A percentile compares a stretch with the other conserved stretches of the same genome.
Evolutionary conservation across 2,113 vertebrate species (phyloP).

Genomic region (Perca fluviatilis): DNA sequence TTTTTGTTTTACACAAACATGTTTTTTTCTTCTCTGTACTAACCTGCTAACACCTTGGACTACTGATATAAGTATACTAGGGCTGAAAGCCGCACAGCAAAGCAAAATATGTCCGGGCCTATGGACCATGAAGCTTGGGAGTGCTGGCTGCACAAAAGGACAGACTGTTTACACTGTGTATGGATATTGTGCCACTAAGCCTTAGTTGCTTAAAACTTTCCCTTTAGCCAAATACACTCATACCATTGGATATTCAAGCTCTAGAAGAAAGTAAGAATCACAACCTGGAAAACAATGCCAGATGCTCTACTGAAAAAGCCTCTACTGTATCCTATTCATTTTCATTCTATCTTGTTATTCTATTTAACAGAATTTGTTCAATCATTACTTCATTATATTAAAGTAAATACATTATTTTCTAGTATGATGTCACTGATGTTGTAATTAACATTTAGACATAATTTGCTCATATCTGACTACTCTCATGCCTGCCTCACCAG

Average conservation of each 20-base stretch:
- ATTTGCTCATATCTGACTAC: conserved; percentile 32
- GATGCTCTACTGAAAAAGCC: not conserved
- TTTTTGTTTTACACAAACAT: not conserved
- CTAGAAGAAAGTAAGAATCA: not conserved
- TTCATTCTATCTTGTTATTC: not conserved
- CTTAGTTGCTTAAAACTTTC: conserved; percentile 9
- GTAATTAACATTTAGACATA: not conserved
- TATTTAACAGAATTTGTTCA: not conserved
- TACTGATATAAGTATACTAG: not conserved
- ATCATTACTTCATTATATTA: not conserved
- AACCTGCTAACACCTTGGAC: not conserved
- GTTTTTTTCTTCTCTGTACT: not conserved
- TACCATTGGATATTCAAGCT: not conserved
- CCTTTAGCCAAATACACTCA: conserved; percentile 17
- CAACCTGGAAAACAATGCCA: conserved; percentile 22
- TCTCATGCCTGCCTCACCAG: conserved; percentile 40
- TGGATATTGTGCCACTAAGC: not conserved
- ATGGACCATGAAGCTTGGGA: not conserved
- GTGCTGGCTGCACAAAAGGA: conserved; percentile 10
- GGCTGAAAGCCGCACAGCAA: not conserved
- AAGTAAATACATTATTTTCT: not conserved
- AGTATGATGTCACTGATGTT: not conserved
- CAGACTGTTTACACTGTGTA: conserved; percentile 11
- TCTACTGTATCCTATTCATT: not conserved
- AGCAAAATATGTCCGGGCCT: not conserved